Base-by-base conservation (phyloP, 2,797 vertebrate species). In the Poeciliopsis infans region DNA sequence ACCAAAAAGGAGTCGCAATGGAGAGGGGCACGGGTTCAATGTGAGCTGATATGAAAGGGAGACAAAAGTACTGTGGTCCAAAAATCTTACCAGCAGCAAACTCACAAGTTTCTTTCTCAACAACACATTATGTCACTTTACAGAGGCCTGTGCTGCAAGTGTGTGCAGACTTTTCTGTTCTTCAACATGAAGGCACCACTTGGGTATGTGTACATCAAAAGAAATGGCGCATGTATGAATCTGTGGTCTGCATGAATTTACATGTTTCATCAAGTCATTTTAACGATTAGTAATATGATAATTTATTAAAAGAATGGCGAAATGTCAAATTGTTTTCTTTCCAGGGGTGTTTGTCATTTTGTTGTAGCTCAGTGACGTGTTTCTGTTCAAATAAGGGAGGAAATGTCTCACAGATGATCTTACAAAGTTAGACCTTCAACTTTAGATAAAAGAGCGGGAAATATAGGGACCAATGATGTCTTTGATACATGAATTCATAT, bases 131-230 rank as follows among this genome's bases (percentile, higher is more conserved):
- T 82, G 69, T 55, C 79, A 73, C 73, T 76, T 83, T 77, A 85
- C 72, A 76, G 78, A 53, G 73, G 73, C 46, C 61, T 80, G 45
- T 18, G 23, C 71, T 74, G 64, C 85, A 81, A 75, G 70, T 86
- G 79, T 43, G n/a, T 78, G 28, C 47, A 81, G 83, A 82, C 28
- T 55, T 84, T 83, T 81, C 72, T 75, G 75, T 82, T 86, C 64
- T 36, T 82, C 75, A 87, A 55, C 81, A 88, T 94, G 88, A 91
- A 91, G 77, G 83, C 85, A 36, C 85, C 85, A 2, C 75, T 68
- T 1, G 83, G 89, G 86, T 91, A 86, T 57, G 85, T 85, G 16
- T 83, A 15, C 79, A 43, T 72, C 15, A 23, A 59, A 33, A 28
- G 41, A 39, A 57, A 53, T 47, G 31, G 25, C 4, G 2, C 36